Conservation (phyloP, 2,888 invertebrate genomes). For the Coenonympha glycerion region DNA sequence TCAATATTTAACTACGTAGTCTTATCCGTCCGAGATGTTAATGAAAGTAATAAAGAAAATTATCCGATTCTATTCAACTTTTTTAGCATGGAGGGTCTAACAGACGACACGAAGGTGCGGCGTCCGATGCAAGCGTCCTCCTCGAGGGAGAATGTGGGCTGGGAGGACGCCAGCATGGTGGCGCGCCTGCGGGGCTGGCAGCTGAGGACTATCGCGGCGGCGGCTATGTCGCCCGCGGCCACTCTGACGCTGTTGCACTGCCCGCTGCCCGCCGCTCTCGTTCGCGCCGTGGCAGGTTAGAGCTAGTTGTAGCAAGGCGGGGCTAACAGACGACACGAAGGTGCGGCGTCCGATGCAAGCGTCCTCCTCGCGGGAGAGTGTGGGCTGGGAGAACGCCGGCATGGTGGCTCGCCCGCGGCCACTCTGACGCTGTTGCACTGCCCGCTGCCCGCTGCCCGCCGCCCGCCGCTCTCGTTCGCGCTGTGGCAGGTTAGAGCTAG, state of each 20-base stretch:
- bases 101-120: constrained; percentile 80
- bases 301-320: constrained; percentile 63
- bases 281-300: constrained; percentile 48
- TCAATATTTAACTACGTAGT: too few species aligned
- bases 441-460: constrained; percentile 85
- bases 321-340: constrained; percentile 83
- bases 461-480: constrained; percentile 78
- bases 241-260: constrained; percentile 85
- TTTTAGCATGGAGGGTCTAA: constrained; percentile 75
- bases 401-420: constrained; percentile 79
- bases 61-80: not conserved
- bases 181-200: constrained; percentile 76
- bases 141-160: constrained; percentile 20
- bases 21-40: too few species aligned
- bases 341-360: constrained; percentile 40
- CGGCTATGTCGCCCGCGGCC: constrained; percentile 87
- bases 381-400: constrained; percentile 24
- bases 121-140: constrained; percentile 26
- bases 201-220: constrained; percentile 84
- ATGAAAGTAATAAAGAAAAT: too few species aligned
- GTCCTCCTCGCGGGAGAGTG: constrained; percentile 18
- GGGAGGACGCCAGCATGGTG: constrained; percentile 31
- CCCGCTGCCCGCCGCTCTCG: constrained; percentile 81
- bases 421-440: constrained; percentile 85
- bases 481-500: constrained; percentile 45